Evolutionary conservation across 2,797 vertebrate genomes (phyloP).

Genomic region (Tokudaia muenninki): DNA sequence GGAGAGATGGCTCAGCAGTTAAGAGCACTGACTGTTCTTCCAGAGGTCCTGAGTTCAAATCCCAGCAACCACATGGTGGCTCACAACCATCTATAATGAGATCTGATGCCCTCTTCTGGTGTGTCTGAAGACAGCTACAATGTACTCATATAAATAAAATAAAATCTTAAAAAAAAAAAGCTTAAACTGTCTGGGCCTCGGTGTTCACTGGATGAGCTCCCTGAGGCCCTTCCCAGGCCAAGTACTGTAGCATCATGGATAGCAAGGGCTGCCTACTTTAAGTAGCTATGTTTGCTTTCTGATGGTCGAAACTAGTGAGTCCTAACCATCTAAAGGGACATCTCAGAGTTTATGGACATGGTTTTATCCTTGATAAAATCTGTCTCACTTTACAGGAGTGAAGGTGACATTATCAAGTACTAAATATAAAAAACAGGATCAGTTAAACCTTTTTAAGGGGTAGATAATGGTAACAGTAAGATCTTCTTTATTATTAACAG

Average conservation of each 20-base stretch:
- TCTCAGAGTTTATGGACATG: neutral
- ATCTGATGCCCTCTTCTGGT: too few relatives aligned
- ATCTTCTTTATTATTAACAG: neutral
- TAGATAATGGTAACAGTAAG: neutral
- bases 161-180: too few relatives aligned
- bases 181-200: neutral
- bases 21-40: too few relatives aligned
- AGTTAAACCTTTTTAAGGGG: neutral
- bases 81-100: too few relatives aligned
- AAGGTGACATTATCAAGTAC: neutral
- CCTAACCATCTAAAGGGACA: neutral
- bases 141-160: too few relatives aligned
- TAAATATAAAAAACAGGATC: neutral
- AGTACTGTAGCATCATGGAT: neutral
- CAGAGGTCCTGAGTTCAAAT: too few relatives aligned
- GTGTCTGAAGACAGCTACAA: too few relatives aligned
- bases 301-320: neutral
- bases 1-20: too few relatives aligned
- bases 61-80: too few relatives aligned
- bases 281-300: neutral
- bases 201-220: neutral
- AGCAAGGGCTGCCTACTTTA: neutral
- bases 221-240: neutral
- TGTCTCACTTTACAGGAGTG: conserved; percentile 8
- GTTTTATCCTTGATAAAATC: conserved; percentile 33